A percentile compares a stretch with the other conserved stretches of the same genome.
Conservation (phyloP, 1,140 invertebrate species). For the Pentalonia nigronervosa region DNA sequence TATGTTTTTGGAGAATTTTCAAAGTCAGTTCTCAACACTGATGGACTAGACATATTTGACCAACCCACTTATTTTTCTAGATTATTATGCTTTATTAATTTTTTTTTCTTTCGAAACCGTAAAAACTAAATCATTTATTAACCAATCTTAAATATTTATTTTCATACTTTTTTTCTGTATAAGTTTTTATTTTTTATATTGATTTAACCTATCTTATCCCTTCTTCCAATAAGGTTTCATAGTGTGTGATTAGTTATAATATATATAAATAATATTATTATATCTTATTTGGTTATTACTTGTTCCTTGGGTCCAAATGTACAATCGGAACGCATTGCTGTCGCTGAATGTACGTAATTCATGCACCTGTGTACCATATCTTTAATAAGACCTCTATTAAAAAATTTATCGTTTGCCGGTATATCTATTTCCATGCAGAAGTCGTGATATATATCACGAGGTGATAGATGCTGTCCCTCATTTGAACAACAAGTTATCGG, state of each 20-base stretch:
- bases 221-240: neutral
- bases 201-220: neutral
- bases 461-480: slow-evolving; percentile 67
- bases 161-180: too few species aligned
- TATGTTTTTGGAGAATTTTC: too few species aligned
- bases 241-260: neutral
- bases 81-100: too few species aligned
- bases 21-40: too few species aligned
- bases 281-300: slow-evolving; percentile 65
- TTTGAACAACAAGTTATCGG: slow-evolving; percentile 74
- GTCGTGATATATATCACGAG: slow-evolving; percentile 71
- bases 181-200: neutral
- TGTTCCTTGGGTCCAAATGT: slow-evolving; percentile 83
- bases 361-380: slow-evolving; percentile 74
- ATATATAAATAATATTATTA: neutral
- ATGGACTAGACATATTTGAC: too few species aligned
- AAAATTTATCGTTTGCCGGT: slow-evolving; percentile 72
- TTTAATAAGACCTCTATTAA: slow-evolving; percentile 63
- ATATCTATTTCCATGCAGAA: slow-evolving; percentile 84
- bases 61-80: too few species aligned
- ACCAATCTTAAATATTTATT: too few species aligned
- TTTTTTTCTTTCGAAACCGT: too few species aligned
- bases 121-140: too few species aligned
- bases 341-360: slow-evolving; percentile 82
- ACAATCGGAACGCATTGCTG: slow-evolving; percentile 77